These are phyloP conservation scores for Oncorhynchus mykiss DNA, from an alignment of 2,113 vertebrate genomes.

Conservation along the genomic window DNA sequence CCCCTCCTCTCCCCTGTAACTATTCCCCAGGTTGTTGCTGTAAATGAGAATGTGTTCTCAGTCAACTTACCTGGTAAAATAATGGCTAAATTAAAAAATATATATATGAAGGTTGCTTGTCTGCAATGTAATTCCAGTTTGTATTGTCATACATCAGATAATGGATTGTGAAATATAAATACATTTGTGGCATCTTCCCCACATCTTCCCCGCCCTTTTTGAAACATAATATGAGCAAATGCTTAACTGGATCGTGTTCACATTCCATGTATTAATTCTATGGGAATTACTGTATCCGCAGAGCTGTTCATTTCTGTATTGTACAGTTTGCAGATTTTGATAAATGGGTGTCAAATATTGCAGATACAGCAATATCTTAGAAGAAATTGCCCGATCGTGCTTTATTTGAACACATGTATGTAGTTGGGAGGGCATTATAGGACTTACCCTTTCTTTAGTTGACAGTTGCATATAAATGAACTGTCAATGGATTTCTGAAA, in stretches of 20 bases:
- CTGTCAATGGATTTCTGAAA: conserved; percentile 22
- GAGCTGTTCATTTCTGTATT: conserved; percentile 26
- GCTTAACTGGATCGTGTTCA: conserved; percentile 11
- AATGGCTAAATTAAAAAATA: no score
- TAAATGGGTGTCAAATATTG: conserved; percentile 55
- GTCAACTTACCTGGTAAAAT: no score
- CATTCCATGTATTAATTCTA: neutral
- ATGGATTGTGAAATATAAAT: neutral
- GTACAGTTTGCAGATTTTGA: conserved; percentile 50
- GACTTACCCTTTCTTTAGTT: conserved; percentile 20
- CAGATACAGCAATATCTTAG: conserved; percentile 43
- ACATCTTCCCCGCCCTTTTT: neutral
- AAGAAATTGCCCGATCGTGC: conserved; percentile 32
- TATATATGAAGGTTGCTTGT: neutral
- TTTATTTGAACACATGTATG: conserved; percentile 31
- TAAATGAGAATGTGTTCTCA: no score
- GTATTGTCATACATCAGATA: neutral
- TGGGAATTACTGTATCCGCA: conserved; percentile 2
- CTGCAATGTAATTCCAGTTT: neutral
- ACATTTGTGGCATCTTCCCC: neutral
- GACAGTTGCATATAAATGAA: conserved; percentile 26
- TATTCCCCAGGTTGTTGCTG: no score
- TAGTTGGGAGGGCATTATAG: conserved; percentile 33
- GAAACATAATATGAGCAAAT: neutral
- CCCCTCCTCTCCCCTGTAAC: no score